A percentile compares a stretch with the other conserved stretches of the same genome.
These are phyloP conservation scores for Drosophila suzukii DNA, from an alignment of 1,140 invertebrate species.

Conservation along the genomic window DNA sequence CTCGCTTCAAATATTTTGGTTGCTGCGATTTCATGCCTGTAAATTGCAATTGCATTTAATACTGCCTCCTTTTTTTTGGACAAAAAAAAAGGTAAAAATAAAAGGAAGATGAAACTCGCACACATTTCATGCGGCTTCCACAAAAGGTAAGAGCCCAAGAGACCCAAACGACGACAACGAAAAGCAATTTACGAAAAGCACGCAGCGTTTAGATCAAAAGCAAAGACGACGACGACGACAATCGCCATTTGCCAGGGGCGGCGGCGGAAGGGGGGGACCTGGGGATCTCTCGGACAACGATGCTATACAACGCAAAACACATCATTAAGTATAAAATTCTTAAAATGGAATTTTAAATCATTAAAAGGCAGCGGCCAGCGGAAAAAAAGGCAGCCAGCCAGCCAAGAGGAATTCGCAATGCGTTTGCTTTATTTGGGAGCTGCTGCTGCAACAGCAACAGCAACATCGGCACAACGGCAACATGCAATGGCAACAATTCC, in stretches of 20 bases:
- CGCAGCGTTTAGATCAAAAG: conserved; percentile 82
- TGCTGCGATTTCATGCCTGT: conserved; percentile 75
- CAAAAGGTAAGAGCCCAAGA: conserved; percentile 66
- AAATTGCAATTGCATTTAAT: conserved; percentile 71
- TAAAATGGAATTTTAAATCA: conserved; percentile 85
- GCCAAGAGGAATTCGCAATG: conserved; percentile 77
- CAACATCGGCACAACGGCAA: conserved; percentile 49
- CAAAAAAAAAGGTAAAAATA: conserved; percentile 18
- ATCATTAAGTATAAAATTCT: conserved; percentile 85
- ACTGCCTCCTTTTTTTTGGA: conserved; percentile 39
- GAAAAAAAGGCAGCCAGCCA: conserved; percentile 25
- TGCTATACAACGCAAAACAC: conserved; percentile 84
- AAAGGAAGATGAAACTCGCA: conserved; percentile 65
- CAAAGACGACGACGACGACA: conserved; percentile 55
- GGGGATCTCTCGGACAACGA: conserved; percentile 33
- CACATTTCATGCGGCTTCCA: conserved; percentile 83
- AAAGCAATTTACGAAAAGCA: conserved; percentile 83
- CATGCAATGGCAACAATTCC: conserved; percentile 71
- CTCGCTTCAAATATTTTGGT: conserved; percentile 75
- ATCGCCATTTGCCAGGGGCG: conserved; percentile 60
- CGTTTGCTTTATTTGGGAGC: conserved; percentile 82
- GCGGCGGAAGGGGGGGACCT: not conserved
- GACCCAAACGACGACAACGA: conserved; percentile 68
- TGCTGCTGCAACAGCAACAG: conserved; percentile 43
- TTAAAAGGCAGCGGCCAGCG: conserved; percentile 75